Conservation (phyloP, 2,888 invertebrate species). For the Dexiosoma caninum region DNA sequence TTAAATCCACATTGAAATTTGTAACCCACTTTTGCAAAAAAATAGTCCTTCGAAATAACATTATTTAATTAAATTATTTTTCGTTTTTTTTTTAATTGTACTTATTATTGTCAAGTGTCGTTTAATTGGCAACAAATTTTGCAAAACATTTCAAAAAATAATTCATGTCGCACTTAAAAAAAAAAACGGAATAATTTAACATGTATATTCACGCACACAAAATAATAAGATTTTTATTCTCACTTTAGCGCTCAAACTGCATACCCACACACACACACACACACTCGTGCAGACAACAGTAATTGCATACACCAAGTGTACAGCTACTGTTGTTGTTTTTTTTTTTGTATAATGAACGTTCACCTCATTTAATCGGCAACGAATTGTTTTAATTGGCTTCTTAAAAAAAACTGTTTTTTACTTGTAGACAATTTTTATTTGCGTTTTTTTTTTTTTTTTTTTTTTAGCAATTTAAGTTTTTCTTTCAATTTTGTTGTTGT, state of each 20-base stretch:
- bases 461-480: background rate
- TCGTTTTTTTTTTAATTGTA: slow-evolving; percentile 46
- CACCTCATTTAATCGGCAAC: slow-evolving; percentile 45
- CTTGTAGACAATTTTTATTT: background rate
- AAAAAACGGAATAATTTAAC: slow-evolving; percentile 18
- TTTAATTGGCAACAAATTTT: slow-evolving; percentile 49
- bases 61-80: slow-evolving; percentile 44
- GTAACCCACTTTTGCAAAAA: too few relatives aligned
- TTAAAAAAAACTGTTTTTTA: slow-evolving; percentile 8
- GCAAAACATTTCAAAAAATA: slow-evolving; percentile 7
- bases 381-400: slow-evolving; percentile 59
- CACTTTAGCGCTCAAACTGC: background rate
- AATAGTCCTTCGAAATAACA: background rate
- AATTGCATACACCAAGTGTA: background rate
- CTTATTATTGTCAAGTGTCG: slow-evolving; percentile 55
- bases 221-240: background rate
- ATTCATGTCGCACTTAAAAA: slow-evolving; percentile 30
- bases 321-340: too few relatives aligned
- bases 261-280: background rate
- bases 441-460: slow-evolving; percentile 7
- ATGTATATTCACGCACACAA: background rate
- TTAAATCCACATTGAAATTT: too few relatives aligned
- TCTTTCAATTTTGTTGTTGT: background rate
- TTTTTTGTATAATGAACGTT: slow-evolving; percentile 6
- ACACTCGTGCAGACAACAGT: background rate